Conservation (phyloP, 2,113 vertebrate genomes). For the Tricholaema leucomelas region DNA sequence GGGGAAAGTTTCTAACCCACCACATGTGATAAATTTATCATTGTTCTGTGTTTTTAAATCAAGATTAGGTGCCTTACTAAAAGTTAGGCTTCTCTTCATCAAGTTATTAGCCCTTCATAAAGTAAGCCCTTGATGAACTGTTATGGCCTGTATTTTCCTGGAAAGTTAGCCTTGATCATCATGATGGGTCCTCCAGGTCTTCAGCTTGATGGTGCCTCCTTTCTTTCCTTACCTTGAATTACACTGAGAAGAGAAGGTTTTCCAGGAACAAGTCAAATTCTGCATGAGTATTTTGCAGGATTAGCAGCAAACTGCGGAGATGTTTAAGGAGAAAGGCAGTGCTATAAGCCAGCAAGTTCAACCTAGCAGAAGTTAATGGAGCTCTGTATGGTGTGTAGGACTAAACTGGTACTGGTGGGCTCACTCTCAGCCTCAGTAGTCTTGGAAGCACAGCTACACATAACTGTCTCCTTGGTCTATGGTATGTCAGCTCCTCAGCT, state of each 20-base stretch:
- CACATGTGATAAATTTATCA: neutral
- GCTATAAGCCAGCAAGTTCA: neutral
- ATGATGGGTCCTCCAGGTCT: slow-evolving; percentile 26
- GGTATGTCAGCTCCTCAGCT: neutral
- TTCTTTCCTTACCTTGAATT: slow-evolving; percentile 52
- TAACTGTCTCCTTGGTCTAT: accelerated
- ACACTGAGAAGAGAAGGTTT: neutral
- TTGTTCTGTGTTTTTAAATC: slow-evolving; percentile 21
- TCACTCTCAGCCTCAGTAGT: neutral
- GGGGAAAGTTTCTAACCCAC: too few relatives aligned
- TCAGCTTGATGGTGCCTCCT: neutral
- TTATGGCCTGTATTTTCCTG: slow-evolving; percentile 44
- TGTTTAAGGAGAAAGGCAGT: neutral
- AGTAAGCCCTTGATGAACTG: slow-evolving; percentile 46
- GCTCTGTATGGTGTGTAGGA: neutral
- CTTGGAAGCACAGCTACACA: neutral
- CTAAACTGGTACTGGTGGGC: neutral
- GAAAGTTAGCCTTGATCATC: slow-evolving; percentile 29
- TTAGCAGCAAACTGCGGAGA: neutral
- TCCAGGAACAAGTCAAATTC: neutral
- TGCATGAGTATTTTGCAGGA: neutral
- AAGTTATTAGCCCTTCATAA: slow-evolving; percentile 49
- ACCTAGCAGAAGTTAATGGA: neutral
- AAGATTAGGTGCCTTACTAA: slow-evolving; percentile 1
- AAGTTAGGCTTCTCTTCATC: slow-evolving; percentile 24